Conservation (phyloP, 23 tunicate species). For the Pegea sp. region DNA sequence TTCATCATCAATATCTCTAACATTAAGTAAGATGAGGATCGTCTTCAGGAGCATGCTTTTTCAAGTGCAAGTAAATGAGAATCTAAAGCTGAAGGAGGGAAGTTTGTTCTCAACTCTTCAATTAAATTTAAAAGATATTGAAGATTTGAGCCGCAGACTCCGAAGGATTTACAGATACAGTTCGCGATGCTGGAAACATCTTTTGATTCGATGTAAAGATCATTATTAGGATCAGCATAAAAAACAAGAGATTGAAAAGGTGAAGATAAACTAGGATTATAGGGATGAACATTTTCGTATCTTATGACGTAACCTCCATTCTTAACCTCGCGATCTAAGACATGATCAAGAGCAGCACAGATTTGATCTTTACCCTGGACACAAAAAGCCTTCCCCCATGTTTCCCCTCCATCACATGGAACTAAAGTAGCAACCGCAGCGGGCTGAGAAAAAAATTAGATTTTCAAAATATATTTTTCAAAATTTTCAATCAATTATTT, state of each 20-base stretch:
- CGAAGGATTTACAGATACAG: conserved; percentile 25
- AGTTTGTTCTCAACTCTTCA: conserved; percentile 15
- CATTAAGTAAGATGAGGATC: too few species aligned
- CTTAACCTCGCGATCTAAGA: conserved; percentile 21
- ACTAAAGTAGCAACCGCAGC: neutral
- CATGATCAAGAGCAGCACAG: conserved; percentile 17
- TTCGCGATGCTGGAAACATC: conserved; percentile 7
- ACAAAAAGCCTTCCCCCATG: conserved; percentile 42
- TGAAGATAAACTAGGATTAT: neutral
- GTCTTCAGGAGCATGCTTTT: too few species aligned
- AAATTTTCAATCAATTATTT: neutral
- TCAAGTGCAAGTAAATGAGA: conserved; percentile 11
- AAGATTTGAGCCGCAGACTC: conserved; percentile 34
- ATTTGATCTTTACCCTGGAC: conserved; percentile 28
- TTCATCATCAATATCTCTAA: too few species aligned
- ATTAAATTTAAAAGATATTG: conserved; percentile 32
- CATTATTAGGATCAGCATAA: conserved; percentile 19
- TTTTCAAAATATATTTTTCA: too few species aligned
- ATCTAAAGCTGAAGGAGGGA: conserved; percentile 15
- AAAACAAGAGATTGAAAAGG: conserved; percentile 8
- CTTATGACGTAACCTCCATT: conserved; percentile 26
- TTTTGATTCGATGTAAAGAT: conserved; percentile 19
- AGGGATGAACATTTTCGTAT: conserved; percentile 5
- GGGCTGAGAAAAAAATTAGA: neutral
- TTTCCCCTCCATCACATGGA: conserved; percentile 2